Base-by-base conservation (phyloP, 2,888 invertebrate species). In the Megastigmus dorsalis region DNA sequence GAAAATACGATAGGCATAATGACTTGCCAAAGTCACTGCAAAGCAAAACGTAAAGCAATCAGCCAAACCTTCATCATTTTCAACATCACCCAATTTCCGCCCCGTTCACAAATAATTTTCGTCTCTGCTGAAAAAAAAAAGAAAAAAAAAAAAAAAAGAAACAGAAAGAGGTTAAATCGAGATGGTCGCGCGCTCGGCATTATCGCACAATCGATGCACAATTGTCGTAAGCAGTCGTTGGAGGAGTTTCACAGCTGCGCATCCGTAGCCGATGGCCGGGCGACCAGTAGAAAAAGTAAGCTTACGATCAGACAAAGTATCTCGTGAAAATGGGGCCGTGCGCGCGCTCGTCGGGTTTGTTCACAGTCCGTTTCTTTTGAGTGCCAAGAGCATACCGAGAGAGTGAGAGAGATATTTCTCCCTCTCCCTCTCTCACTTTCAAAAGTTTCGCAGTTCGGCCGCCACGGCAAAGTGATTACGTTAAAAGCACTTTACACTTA, bases 401-500 rank as follows among this genome's bases (percentile, higher is more conserved):
- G 45, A 10, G n/a, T n/a, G 13, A 10, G 13, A 41, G 41, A 13
- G 13, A 10, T 13, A 41, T 10, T 41, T n/a, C 13, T n/a, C 3
- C 54, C 41, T 2, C 28, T 52, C 20, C 36, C 80, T 81, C 80
- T 75, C 80, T 82, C 63, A 13, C 59, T 59, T 81, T 82, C 80
- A 74, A 80, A 81, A 81, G 78, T 80, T 81, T 62, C 62, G 77
- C 77, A 77, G 79, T 78, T 78, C 78, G 78, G 78, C 7, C 6
- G 15, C 20, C 41, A 36, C 78, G 77, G 79, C 78, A 74, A 76
- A 80, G 83, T 84, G 82, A 84, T 84, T 82, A 82, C 83, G 82
- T 80, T 84, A 81, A 83, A 83, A 84, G 84, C 82, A 83, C 82
- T 83, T 82, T 80, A 78, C 82, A 80, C 81, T 80, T 82, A 80